These are phyloP conservation scores for Megaceryle torquata DNA, from an alignment of 2,113 vertebrate species.

Conservation along the genomic window DNA sequence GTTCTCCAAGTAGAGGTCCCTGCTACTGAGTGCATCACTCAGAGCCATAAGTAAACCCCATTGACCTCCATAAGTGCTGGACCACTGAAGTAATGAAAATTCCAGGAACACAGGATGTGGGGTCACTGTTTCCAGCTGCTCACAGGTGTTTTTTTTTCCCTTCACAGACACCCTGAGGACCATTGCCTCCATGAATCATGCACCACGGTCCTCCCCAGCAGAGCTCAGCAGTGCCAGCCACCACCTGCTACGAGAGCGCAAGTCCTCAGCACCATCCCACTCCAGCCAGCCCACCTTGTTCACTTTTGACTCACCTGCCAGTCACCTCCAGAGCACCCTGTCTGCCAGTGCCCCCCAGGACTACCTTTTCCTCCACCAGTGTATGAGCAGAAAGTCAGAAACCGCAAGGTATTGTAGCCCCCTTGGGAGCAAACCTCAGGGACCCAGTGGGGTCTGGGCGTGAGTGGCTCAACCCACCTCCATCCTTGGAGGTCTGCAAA, in stretches of 20 bases:
- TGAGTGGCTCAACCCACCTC: neutral
- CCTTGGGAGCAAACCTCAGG: neutral
- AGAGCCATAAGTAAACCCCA: neutral
- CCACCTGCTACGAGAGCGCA: slow-evolving; percentile 86
- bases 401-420: slow-evolving; percentile 81
- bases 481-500: neutral
- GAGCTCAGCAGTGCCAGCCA: slow-evolving; percentile 80
- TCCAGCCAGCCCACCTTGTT: slow-evolving; percentile 95
- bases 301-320: slow-evolving; percentile 87
- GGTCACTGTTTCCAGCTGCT: fast-evolving
- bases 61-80: neutral
- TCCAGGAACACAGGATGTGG: neutral
- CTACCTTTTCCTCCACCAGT: slow-evolving; percentile 97
- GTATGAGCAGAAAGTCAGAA: slow-evolving; percentile 94
- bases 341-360: slow-evolving; percentile 96
- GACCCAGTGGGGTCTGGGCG: neutral
- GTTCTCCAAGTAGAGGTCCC: neutral
- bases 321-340: slow-evolving; percentile 80
- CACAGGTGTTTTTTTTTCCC: neutral
- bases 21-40: neutral
- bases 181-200: slow-evolving; percentile 71
- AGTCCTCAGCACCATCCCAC: slow-evolving; percentile 85
- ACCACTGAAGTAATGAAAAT: neutral
- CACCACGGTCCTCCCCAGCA: slow-evolving; percentile 84
- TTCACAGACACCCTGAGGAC: slow-evolving; percentile 84